Conservation (phyloP, 2,797 vertebrate genomes). For the Periophthalmus magnuspinnatus region DNA sequence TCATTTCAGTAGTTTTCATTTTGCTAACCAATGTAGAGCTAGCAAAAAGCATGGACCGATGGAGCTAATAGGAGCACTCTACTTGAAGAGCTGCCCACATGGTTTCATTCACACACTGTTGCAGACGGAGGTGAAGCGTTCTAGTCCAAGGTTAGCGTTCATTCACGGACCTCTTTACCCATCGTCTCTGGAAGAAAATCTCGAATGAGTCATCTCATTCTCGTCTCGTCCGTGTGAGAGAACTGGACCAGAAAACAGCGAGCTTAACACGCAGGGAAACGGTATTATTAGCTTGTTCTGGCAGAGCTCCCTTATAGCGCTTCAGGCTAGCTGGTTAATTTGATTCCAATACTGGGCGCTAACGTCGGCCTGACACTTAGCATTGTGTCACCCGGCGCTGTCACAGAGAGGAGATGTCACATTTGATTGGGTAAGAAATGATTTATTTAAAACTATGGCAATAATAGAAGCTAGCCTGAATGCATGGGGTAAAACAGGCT, state of each 20-base stretch:
- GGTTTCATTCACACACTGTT: neutral
- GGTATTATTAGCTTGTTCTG: conserved; percentile 77
- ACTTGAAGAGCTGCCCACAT: conserved; percentile 2
- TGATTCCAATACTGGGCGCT: conserved; percentile 64
- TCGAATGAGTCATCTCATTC: conserved; percentile 30
- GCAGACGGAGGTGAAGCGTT: neutral
- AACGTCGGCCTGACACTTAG: conserved; percentile 58
- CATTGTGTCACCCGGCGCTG: conserved; percentile 55
- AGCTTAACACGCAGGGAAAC: conserved; percentile 41
- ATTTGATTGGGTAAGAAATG: conserved; percentile 34
- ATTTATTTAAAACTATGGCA: conserved; percentile 28
- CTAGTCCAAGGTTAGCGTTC: neutral
- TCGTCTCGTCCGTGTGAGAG: conserved; percentile 31
- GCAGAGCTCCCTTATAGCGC: conserved; percentile 57
- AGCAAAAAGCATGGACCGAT: neutral
- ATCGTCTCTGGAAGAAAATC: conserved; percentile 24
- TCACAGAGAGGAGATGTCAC: conserved; percentile 57
- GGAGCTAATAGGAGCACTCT: neutral
- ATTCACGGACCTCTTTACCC: neutral
- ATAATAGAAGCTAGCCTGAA: conserved; percentile 5
- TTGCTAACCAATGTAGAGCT: neutral
- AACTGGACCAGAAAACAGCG: conserved; percentile 64
- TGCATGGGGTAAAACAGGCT: conserved; percentile 2
- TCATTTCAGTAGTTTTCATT: neutral
- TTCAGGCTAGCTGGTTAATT: conserved; percentile 68